Base-by-base conservation (phyloP, 2,888 invertebrate genomes). In the Parthenolecanium corni region DNA sequence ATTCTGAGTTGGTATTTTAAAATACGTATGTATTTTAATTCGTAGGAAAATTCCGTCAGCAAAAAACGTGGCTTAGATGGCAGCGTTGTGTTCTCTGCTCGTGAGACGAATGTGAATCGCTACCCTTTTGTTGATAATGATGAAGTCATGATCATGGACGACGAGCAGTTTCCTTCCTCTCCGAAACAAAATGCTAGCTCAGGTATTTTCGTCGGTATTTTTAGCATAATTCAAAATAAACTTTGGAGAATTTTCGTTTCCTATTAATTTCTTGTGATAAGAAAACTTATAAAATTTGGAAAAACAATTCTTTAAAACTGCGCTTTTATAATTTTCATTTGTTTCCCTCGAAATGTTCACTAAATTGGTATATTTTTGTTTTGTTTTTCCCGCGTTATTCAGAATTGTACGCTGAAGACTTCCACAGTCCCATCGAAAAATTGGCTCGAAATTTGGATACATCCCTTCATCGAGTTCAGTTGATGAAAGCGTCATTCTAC, bases 401-500 rank as follows among this genome's bases (percentile, higher is more conserved):
- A n/a, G 16, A 18, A 24, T 25, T 25, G 12, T 42, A 44, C 24
- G 42, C 21, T 18, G 46, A 36, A 2, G 58, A 58, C 20, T 36
- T 58, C 18, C 47, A 18, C 12, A 58, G 58, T 20, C 58, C 58
- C 12, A 47, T 47, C 11, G 58, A 58, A 21, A 58, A 58, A 25
- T 31, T 58, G 1, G 23, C 47, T 18, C 40, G 44, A 18, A 46
- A 47, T 23, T 25, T 23, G 20, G 47, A 58, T 58, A 44, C 58
- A 1, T 47, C 58, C 12, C 24, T 58, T 20, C 83, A 85, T 67
- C 82, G 81, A 69, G 77, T 89, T 31, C 89, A 89, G 70, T 75
- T 88, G 0, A 89, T 89, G 89, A 89, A 89, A 44, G 72, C 87
- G 87, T 0, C 87, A 85, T 0, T 79, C 89, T 56, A 89, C 84